A percentile compares a stretch with the other conserved stretches of the same genome.
Evolutionary conservation across 2,113 vertebrate species (phyloP).

Genomic region (Danionella cerebrum): DNA sequence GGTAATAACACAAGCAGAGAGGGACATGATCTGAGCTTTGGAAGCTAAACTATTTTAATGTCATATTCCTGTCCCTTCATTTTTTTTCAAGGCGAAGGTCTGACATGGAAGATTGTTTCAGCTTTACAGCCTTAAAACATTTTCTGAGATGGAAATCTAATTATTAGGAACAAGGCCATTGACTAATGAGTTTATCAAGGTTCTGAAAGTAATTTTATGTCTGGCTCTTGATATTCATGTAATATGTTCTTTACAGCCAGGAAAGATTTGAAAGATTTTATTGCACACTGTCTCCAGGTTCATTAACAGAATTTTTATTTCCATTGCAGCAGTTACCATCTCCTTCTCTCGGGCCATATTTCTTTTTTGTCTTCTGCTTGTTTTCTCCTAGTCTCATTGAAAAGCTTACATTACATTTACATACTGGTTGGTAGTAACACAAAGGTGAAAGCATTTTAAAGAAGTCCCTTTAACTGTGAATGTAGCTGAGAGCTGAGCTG

Average conservation of each 20-base stretch:
- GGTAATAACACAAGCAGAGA: neutral
- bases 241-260: conserved; percentile 5
- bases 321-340: neutral
- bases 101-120: conserved; percentile 9
- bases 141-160: conserved; percentile 32
- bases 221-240: conserved; percentile 14
- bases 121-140: conserved; percentile 22
- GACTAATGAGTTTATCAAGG: conserved; percentile 31
- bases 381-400: too few relatives aligned
- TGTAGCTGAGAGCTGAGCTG: too few relatives aligned
- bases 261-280: neutral
- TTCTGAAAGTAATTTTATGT: conserved; percentile 14
- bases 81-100: neutral
- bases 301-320: neutral
- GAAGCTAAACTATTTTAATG: conserved; percentile 8
- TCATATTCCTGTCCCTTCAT: neutral
- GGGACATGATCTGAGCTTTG: neutral
- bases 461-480: too few relatives aligned
- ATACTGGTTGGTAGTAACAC: too few relatives aligned
- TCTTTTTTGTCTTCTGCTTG: too few relatives aligned
- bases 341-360: too few relatives aligned
- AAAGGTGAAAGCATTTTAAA: too few relatives aligned
- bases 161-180: conserved; percentile 42
- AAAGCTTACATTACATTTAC: too few relatives aligned
- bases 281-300: neutral